Evolutionary conservation across 2,113 vertebrate species (phyloP).

Genomic region (Serilophus lunatus): DNA sequence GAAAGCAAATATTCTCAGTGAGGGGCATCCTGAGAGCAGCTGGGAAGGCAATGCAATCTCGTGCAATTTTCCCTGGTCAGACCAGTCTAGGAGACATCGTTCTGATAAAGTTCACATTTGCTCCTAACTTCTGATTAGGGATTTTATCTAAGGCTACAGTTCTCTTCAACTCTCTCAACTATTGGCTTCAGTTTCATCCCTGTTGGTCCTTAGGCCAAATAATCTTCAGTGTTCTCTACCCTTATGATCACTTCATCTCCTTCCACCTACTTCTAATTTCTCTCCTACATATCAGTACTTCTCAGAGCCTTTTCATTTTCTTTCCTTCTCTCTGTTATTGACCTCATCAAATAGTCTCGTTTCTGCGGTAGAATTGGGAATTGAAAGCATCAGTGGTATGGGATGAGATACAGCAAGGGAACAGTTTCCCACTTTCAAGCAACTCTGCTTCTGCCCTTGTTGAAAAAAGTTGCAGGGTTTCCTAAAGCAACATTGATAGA

Average conservation of each 20-base stretch:
- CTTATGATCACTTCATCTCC: neutral
- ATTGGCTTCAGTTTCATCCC: neutral
- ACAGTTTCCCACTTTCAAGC: neutral
- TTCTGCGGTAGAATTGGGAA: neutral
- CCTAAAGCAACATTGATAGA: neutral
- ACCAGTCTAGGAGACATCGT: neutral
- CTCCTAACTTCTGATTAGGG: neutral
- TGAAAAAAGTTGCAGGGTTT: neutral
- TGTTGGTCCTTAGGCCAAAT: neutral
- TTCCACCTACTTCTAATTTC: neutral
- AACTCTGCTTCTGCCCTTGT: neutral
- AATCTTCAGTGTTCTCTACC: neutral
- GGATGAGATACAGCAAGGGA: neutral
- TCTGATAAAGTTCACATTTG: neutral
- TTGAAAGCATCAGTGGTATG: neutral
- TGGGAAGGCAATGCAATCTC: neutral
- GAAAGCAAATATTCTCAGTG: neutral
- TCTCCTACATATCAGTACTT: neutral
- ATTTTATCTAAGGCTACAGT: neutral
- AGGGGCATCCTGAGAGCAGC: accelerated
- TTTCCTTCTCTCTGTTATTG: neutral
- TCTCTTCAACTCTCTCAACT: neutral
- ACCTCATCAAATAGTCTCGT: neutral
- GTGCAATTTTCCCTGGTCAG: accelerated
- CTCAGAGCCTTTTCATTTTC: neutral